Percentiles rank a stretch among this genome's conserved stretches.
These are phyloP conservation scores for Himalopsyche japonica DNA, from an alignment of 2,888 invertebrate species.

Conservation along the genomic window DNA sequence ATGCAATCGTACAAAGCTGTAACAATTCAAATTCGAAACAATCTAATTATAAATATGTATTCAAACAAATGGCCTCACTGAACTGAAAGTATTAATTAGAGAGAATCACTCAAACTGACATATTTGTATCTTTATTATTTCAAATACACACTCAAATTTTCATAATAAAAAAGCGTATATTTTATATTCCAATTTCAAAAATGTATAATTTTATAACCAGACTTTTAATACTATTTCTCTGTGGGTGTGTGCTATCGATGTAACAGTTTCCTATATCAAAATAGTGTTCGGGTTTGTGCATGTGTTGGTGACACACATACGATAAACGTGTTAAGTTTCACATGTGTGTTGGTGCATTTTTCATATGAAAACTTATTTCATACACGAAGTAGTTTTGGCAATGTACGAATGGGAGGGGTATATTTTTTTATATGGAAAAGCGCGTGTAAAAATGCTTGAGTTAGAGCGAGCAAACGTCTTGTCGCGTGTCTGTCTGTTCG, in stretches of 20 bases:
- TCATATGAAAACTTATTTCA: neutral
- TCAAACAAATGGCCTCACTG: too few relatives aligned
- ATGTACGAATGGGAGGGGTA: neutral
- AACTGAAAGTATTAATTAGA: too few relatives aligned
- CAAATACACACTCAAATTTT: neutral
- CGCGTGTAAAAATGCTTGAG: neutral
- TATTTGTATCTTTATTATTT: too few relatives aligned
- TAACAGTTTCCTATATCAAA: neutral
- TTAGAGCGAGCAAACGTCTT: constrained; percentile 12
- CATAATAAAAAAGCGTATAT: neutral
- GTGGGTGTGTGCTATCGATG: neutral
- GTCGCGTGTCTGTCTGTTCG: constrained; percentile 20
- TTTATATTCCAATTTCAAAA: neutral
- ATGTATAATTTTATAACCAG: neutral
- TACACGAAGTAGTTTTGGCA: neutral
- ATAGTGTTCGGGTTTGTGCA: neutral
- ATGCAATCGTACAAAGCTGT: too few relatives aligned
- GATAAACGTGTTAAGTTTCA: neutral
- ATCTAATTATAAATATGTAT: too few relatives aligned
- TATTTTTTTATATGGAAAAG: neutral
- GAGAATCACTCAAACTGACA: too few relatives aligned
- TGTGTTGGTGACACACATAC: neutral
- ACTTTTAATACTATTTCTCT: neutral
- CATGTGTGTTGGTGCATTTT: neutral
- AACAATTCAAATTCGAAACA: too few relatives aligned